phyloP scores from a whole-genome alignment of 2,113 vertebrate species.

The Rhombomys opimus region DNA sequence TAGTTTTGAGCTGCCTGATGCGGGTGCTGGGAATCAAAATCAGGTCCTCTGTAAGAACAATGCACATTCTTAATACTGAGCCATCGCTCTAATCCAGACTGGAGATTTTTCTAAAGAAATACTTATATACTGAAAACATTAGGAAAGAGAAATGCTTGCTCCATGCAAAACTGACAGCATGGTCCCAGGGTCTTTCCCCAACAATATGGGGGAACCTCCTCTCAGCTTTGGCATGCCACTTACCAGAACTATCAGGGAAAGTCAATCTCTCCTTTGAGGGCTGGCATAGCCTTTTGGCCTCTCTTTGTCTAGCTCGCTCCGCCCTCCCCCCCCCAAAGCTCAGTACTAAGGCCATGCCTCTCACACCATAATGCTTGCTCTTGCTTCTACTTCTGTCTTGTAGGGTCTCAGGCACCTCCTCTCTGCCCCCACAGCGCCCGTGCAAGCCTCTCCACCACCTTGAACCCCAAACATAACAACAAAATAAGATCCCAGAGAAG shows the following conservation, averaged over 20 bases:
- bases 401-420: background rate
- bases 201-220: background rate
- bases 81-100: background rate
- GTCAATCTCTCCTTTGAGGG: accelerated
- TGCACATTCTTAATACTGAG: background rate
- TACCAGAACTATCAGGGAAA: background rate
- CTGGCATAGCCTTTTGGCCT: background rate
- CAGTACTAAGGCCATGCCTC: background rate
- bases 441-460: background rate
- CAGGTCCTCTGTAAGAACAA: background rate
- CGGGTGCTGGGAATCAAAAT: background rate
- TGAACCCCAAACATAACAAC: background rate
- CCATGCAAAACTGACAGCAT: background rate
- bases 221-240: background rate
- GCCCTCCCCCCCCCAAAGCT: background rate
- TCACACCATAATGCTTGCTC: background rate
- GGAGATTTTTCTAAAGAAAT: background rate
- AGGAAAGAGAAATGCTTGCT: background rate
- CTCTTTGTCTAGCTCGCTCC: background rate
- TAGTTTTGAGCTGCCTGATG: background rate
- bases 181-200: background rate
- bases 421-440: background rate
- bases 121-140: background rate
- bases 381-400: background rate
- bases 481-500: background rate